Evolutionary conservation across 2,797 vertebrate species (phyloP).

Genomic region (Telmatherina bonti): DNA sequence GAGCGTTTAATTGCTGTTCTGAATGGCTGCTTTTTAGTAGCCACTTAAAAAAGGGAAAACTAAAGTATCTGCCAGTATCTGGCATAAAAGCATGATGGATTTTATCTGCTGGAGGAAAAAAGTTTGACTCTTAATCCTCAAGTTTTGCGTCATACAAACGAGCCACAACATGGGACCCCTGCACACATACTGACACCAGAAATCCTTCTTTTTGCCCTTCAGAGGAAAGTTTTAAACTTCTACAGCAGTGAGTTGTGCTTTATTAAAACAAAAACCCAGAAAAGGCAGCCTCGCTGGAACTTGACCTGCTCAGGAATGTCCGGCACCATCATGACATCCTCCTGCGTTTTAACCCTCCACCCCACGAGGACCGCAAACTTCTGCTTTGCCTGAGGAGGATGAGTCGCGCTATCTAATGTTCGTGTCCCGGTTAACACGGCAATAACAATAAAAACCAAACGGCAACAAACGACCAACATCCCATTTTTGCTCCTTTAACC

Average conservation of each 20-base stretch:
- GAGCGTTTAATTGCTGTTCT: slow-evolving; percentile 30
- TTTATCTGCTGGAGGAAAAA: slow-evolving; percentile 23
- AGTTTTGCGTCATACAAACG: background rate
- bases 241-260: slow-evolving; percentile 7
- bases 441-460: slow-evolving; percentile 94
- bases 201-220: background rate
- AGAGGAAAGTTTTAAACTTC: slow-evolving; percentile 1
- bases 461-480: slow-evolving; percentile 81
- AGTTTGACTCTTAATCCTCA: slow-evolving; percentile 18
- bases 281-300: slow-evolving; percentile 54
- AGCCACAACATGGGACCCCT: background rate
- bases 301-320: slow-evolving; percentile 78
- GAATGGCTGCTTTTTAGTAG: slow-evolving; percentile 46
- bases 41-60: slow-evolving; percentile 20
- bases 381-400: slow-evolving; percentile 92
- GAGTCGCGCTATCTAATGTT: slow-evolving; percentile 87
- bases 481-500: slow-evolving; percentile 91
- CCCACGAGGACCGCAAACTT: slow-evolving; percentile 80
- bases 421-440: slow-evolving; percentile 84
- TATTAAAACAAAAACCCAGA: slow-evolving; percentile 32
- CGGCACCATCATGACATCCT: slow-evolving; percentile 70
- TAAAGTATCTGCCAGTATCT: background rate
- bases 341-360: slow-evolving; percentile 65
- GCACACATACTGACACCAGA: background rate
- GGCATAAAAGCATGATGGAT: slow-evolving; percentile 15